phyloP scores from a whole-genome alignment of 1,140 invertebrate genomes.

The Drosophila malerkotliana region DNA sequence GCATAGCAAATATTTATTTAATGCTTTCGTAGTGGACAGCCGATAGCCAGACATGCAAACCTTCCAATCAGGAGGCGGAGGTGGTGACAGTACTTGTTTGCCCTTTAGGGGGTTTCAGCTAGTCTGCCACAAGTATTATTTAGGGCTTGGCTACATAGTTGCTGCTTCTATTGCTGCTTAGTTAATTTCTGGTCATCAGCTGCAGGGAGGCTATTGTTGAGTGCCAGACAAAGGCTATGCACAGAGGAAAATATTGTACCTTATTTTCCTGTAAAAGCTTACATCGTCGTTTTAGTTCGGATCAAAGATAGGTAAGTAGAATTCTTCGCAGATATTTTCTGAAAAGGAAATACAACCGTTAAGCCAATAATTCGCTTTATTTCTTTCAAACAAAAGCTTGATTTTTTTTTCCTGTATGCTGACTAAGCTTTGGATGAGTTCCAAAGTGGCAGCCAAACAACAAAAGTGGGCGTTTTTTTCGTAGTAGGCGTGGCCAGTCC shows the following conservation, averaged over 20 bases:
- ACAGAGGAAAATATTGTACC: slow-evolving; percentile 5
- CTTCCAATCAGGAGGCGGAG: slow-evolving; percentile 12
- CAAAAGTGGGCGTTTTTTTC: slow-evolving; percentile 35
- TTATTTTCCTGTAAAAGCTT: too few relatives aligned
- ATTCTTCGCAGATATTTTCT: too few relatives aligned
- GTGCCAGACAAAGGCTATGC: slow-evolving; percentile 22
- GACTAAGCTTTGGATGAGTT: slow-evolving; percentile 54
- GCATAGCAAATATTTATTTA: slow-evolving; percentile 81
- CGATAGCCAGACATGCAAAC: slow-evolving; percentile 61
- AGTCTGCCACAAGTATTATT: slow-evolving; percentile 24
- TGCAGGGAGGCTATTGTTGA: slow-evolving; percentile 61
- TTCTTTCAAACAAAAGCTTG: too few relatives aligned
- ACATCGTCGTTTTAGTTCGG: too few relatives aligned
- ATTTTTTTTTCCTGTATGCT: slow-evolving; percentile 39
- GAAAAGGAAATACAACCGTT: too few relatives aligned
- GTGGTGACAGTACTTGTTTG: slow-evolving; percentile 45
- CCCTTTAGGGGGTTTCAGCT: slow-evolving; percentile 3
- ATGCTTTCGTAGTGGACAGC: slow-evolving; percentile 63
- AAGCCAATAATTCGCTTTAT: too few relatives aligned
- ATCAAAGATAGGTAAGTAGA: too few relatives aligned
- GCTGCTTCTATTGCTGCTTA: slow-evolving; percentile 56
- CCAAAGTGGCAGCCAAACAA: slow-evolving; percentile 57
- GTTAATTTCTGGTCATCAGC: slow-evolving; percentile 68
- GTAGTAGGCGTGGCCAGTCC: slow-evolving; percentile 64
- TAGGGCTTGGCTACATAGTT: slow-evolving; percentile 43